Evolutionary conservation across 2,888 invertebrate genomes (phyloP), one percentile per base, ranked within the genome.

Genomic region (Temnothorax ravouxi): DNA sequence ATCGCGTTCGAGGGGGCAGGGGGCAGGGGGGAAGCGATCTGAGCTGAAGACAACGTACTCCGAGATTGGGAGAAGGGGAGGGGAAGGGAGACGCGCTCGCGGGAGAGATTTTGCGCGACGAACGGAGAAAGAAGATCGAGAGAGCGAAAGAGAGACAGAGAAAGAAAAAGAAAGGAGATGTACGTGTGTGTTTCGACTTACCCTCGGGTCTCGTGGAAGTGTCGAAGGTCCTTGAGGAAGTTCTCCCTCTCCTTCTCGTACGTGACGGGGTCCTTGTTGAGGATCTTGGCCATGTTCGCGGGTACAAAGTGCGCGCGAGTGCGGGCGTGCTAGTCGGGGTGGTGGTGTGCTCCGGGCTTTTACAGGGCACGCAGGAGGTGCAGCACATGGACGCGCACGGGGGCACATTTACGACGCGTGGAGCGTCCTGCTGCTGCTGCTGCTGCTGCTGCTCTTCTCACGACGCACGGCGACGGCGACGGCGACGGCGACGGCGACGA

Each of bases 181-280:
- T 34, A 8, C 1, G 25, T 52, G n/a, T 50, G n/a, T 2, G 8
- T 44, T 13, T 64, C 6, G 21, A 15, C 97, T 97, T 95, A 99
- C 99, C 98, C 98, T 96, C 98, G 97, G 92, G 97, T 97, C 90
- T 98, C 98, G 95, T 99, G 98, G 95, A 99, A 99, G 95, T 97
- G 98, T 93, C 97, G 97, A 92, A 99, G 96, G 94, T 98, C 98
- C 95, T 97, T 96, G 89, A 98, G 95, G 96, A 98, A 98, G 91
- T 96, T 96, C 92, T 97, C 97, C 93, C 97, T 97, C 95, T 98
- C 98, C 95, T 96, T 96, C 93, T 96, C 95, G 96, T 97, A 98
- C 93, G 96, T 96, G 95, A 96, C 96, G 91, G 97, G 96, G 95
- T 97, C 97, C 96, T 96, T 97, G 95, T 96, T 96, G 93, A 96